Conservation (phyloP, 2,797 vertebrate species). For the Myiotriccus ornatus region DNA sequence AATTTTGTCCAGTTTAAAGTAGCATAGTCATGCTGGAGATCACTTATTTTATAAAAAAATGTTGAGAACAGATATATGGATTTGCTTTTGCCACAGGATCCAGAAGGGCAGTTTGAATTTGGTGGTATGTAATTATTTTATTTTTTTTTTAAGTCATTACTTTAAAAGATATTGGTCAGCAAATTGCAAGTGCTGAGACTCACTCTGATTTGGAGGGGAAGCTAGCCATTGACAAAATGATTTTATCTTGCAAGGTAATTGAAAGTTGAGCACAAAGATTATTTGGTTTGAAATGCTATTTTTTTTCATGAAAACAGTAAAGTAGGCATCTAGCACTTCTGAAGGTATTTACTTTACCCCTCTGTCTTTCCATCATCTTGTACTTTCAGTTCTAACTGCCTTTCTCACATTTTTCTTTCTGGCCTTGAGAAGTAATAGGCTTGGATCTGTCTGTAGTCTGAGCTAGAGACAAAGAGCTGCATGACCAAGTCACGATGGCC, state of each 20-base stretch:
- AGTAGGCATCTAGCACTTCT: not conserved
- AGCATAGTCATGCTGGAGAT: not conserved
- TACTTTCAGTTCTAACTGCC: not conserved
- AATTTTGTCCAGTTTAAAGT: not conserved
- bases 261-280: not conserved
- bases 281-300: constrained; percentile 12
- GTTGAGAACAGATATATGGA: not conserved
- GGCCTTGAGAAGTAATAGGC: not conserved
- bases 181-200: not conserved
- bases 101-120: constrained; percentile 2
- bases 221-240: not conserved
- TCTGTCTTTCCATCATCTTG: not conserved
- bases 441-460: not conserved
- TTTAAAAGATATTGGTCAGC: not conserved
- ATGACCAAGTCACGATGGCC: not conserved
- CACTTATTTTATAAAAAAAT: not conserved
- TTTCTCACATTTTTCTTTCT: not conserved
- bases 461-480: not conserved
- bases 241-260: constrained; percentile 28
- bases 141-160: not conserved
- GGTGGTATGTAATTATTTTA: not conserved
- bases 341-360: not conserved
- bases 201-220: not conserved
- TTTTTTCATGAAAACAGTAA: not conserved
- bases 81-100: not conserved